These are phyloP conservation scores for Rhinolophus ferrumequinum DNA, from an alignment of 2,113 vertebrate genomes.

Conservation along the genomic window DNA sequence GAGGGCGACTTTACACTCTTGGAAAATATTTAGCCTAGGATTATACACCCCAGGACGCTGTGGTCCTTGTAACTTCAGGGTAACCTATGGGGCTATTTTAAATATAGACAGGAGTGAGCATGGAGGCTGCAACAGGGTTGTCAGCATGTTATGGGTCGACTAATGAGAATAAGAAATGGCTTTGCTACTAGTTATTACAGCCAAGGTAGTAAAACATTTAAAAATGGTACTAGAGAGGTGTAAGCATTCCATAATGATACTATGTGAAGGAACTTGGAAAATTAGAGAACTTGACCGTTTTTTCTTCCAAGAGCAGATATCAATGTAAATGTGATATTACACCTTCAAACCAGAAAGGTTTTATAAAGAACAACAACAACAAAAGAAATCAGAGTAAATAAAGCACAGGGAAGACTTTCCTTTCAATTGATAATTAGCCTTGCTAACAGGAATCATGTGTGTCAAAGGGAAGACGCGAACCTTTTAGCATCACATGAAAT, in stretches of 20 bases:
- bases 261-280: background rate
- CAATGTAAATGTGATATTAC: background rate
- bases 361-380: background rate
- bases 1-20: background rate
- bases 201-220: background rate
- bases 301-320: background rate
- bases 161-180: background rate
- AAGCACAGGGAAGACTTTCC: background rate
- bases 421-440: background rate
- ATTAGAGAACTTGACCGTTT: background rate
- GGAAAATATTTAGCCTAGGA: background rate
- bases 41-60: background rate
- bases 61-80: background rate
- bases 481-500: background rate
- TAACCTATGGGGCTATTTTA: background rate
- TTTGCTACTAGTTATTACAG: background rate
- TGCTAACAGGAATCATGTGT: background rate
- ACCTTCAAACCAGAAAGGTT: slow-evolving; percentile 6
- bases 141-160: background rate
- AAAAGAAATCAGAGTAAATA: background rate
- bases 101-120: background rate
- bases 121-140: background rate
- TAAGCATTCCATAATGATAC: background rate
- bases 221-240: background rate
- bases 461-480: background rate